Conservation (phyloP, 2,888 invertebrate species). For the Podabrus alpinus region DNA sequence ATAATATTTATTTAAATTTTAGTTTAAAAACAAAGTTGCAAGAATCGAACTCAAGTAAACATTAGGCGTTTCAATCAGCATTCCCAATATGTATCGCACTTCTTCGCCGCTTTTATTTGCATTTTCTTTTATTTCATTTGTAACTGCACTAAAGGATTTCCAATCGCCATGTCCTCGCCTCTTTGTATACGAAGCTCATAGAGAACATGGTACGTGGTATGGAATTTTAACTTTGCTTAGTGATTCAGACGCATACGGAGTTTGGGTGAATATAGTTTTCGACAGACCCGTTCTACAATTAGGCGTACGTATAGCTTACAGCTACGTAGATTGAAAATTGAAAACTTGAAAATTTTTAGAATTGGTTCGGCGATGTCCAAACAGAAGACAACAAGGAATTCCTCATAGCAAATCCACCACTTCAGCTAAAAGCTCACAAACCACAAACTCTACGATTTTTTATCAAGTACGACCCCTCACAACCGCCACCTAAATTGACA, state of each 20-base stretch:
- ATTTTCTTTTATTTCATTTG: neutral
- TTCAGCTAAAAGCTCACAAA: conserved; percentile 62
- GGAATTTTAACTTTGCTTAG: conserved; percentile 61
- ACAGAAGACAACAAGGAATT: conserved; percentile 60
- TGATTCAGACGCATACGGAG: conserved; percentile 58
- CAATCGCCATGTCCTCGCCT: conserved; percentile 62
- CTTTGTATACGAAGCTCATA: conserved; percentile 60
- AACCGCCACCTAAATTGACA: conserved; percentile 56
- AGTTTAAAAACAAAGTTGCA: neutral
- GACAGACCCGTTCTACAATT: conserved; percentile 21
- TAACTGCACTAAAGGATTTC: neutral
- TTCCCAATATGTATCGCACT: neutral
- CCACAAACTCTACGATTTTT: conserved; percentile 63
- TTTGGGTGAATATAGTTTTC: conserved; percentile 59
- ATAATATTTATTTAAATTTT: too few relatives aligned
- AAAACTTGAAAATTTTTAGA: conserved; percentile 42
- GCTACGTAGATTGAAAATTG: neutral
- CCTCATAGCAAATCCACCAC: conserved; percentile 60
- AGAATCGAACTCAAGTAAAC: neutral
- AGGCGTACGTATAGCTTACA: conserved; percentile 18
- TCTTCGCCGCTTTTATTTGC: neutral
- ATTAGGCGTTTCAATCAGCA: too few relatives aligned
- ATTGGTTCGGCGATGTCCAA: conserved; percentile 62
- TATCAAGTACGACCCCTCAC: conserved; percentile 61
- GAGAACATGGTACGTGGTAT: conserved; percentile 64